phyloP scores from a whole-genome alignment of 2,797 vertebrate species.

The Carduelis carduelis region DNA sequence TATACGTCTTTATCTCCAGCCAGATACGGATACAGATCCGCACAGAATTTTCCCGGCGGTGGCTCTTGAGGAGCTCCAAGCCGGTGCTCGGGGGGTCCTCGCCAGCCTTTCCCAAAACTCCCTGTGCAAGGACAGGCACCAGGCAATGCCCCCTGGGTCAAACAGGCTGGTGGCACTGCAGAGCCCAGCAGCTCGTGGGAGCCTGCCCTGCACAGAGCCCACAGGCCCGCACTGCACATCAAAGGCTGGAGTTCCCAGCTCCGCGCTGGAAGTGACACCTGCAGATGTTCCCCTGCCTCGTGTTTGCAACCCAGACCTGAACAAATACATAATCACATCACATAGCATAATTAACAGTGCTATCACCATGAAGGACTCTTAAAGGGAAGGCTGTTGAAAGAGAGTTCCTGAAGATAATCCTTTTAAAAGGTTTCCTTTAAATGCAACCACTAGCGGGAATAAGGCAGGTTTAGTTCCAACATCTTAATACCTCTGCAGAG shows the following conservation, averaged over 20 bases:
- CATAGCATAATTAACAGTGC: constrained; percentile 10
- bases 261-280: background rate
- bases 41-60: background rate
- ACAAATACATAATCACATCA: constrained; percentile 29
- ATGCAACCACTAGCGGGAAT: background rate
- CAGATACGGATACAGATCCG: background rate
- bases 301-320: background rate
- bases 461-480: constrained; percentile 41
- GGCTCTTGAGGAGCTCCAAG: background rate
- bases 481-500: constrained; percentile 12
- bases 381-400: constrained; percentile 44
- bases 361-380: constrained; percentile 19
- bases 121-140: background rate
- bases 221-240: background rate
- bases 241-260: background rate
- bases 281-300: background rate
- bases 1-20: background rate
- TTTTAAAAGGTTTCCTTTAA: constrained; percentile 36
- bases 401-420: constrained; percentile 49
- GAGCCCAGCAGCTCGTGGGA: background rate
- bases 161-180: background rate
- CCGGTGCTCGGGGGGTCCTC: fast-evolving
- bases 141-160: background rate
- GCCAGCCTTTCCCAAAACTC: background rate
- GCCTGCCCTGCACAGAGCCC: background rate